phyloP scores from a whole-genome alignment of 2,797 vertebrate genomes.

The Trachurus trachurus region DNA sequence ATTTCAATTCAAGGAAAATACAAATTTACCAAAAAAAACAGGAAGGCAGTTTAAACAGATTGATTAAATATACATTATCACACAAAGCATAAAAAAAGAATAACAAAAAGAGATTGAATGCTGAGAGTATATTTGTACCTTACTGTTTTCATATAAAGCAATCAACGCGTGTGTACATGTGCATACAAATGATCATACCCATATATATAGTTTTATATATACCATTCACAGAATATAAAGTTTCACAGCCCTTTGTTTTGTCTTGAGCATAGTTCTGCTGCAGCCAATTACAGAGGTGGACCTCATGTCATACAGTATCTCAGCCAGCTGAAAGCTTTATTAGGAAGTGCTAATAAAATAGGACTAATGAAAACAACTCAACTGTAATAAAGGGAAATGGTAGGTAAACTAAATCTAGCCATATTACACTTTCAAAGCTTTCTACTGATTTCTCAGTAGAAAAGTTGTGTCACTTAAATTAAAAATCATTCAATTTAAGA shows the following conservation, averaged over 20 bases:
- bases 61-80: constrained; percentile 2
- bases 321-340: constrained; percentile 88
- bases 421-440: not conserved
- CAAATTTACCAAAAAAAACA: constrained; percentile 12
- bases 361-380: constrained; percentile 18
- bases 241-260: too few relatives aligned
- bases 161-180: constrained; percentile 25
- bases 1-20: constrained; percentile 14
- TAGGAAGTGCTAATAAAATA: constrained; percentile 89
- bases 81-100: not conserved
- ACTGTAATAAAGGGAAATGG: not conserved
- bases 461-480: constrained; percentile 28
- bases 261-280: not conserved
- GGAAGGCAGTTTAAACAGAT: not conserved
- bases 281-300: not conserved
- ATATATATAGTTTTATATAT: constrained; percentile 43
- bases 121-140: not conserved
- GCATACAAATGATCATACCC: constrained; percentile 73
- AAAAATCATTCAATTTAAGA: constrained; percentile 14
- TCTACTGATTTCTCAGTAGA: constrained; percentile 18
- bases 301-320: not conserved
- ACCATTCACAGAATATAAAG: too few relatives aligned
- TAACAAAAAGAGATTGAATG: not conserved
- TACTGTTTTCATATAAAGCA: constrained; percentile 8
- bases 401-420: not conserved